Base-by-base conservation (phyloP, 23 tunicate genomes). In the Ascidia mentula region DNA sequence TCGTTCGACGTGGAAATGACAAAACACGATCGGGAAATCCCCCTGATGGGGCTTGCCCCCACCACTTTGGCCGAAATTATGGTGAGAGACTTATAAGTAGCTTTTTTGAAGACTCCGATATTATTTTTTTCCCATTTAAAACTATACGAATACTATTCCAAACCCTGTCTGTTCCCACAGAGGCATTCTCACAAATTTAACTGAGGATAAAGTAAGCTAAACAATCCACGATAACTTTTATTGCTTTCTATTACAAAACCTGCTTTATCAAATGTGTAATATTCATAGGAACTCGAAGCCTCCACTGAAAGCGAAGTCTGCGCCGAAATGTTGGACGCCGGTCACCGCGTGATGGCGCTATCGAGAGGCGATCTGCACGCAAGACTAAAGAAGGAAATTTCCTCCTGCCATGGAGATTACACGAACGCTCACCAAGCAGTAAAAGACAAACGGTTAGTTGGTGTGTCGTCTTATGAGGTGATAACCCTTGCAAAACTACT, bases 371-470 rank as follows among this genome's bases (percentile, higher is more conserved):
- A 72, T 38, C 45, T n/a, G 26, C 82, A 82, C 34, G 81, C 76
- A 22, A 59, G 73, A 18, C 40, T 89, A 6, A 82, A 77, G 60
- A 59, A 78, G 34, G 87, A 89, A 15, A 45, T 89, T 6, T 75
- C 94, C 0, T 8, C 84, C 28, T 35, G 61, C 22, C 94, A 89
- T 31, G 46, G 38, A 22, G 82, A 82, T 6, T 89, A 82, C 82
- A 80, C 72, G 31, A 73, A 78, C 24, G 37, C 38, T 15, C 34
- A 80, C 78, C 65, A 35, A 71, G 74, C 72, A 4, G 65, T 87
- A 9, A 79, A 87, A 85, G 37, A 38, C 45, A 78, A 85, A 72
- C 78, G 81, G 89, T 85, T n/a, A n/a, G n/a, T n/a, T n/a, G n/a
- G n/a, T n/a, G n/a, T n/a, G n/a, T n/a, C n/a, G n/a, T n/a, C n/a